Base-by-base conservation (phyloP, 2,113 vertebrate species). In the Zosterops borbonicus region DNA sequence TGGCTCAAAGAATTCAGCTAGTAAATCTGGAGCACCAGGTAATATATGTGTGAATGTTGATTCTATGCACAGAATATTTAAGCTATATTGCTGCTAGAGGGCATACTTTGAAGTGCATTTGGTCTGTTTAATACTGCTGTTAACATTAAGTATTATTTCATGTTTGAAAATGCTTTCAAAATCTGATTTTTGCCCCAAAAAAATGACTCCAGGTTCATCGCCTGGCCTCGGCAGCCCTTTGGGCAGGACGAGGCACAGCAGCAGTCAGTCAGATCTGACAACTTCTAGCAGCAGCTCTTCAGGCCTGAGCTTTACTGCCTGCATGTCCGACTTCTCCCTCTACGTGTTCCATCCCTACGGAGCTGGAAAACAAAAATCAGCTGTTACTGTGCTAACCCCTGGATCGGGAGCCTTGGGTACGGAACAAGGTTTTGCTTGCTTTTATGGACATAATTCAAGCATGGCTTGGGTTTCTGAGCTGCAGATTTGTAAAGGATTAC, bases 261-360 rank as follows among this genome's bases (percentile, higher is more conserved):
- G 99, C 95, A 99, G 99, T 95, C 99, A 99, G 93, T 99, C 99
- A 1, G 99, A 99, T 94, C 97, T 99, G 86, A 98, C 98, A 3
- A 98, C 97, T 37, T 97, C 99, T 35, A 98, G 98, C n/a, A 98
- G 97, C 93, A 99, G 98, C 94, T 99, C 99, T 21, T 99, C 99
- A 6, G 99, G 99, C 73, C 97, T 99, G 94, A 99, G 99, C 97
- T 99, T 99, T 89, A 99, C 99, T 1, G 99, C 99, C 60, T 99
- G 99, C 97, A 99, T 99, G 99, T 99, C 99, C 0, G 99, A 99
- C 96, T 99, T 99, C 81, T 99, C 99, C 44, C 98, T 99, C 14
- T 99, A 99, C 3, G 99, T 99, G 42, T 99, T 99, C 96, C 99
- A 99, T 95, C 99, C 99, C 2, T 99, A 99, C 2, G 99, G 99